Conservation (phyloP, 1,140 invertebrate genomes). For the Caenorhabditis latens region DNA sequence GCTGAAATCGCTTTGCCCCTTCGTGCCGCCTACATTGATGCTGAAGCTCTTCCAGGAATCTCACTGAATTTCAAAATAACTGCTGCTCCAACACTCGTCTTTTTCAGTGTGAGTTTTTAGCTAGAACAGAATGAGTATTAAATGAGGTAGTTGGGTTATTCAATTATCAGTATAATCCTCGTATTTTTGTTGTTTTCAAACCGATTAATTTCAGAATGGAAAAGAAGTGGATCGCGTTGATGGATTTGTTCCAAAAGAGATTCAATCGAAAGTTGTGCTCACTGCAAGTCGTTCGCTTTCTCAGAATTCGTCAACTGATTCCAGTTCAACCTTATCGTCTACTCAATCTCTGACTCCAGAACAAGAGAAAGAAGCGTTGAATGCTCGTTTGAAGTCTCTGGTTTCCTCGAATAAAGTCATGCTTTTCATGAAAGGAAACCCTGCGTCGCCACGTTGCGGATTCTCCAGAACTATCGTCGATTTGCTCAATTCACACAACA, state of each 20-base stretch:
- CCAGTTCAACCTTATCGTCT: not conserved
- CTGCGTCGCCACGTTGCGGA: constrained; percentile 87
- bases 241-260: constrained; percentile 63
- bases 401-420: constrained; percentile 82
- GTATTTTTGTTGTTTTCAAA: not conserved
- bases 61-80: constrained; percentile 66
- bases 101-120: constrained; percentile 70
- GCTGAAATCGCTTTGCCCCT: constrained; percentile 58
- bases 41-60: constrained; percentile 70
- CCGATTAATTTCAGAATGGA: constrained; percentile 67
- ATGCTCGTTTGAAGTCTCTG: not conserved
- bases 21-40: constrained; percentile 68
- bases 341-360: constrained; percentile 23
- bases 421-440: constrained; percentile 97
- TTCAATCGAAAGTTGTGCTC: constrained; percentile 52
- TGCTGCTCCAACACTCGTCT: constrained; percentile 73
- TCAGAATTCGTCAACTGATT: not conserved
- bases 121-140: too few relatives aligned
- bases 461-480: constrained; percentile 90
- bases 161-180: not conserved
- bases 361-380: constrained; percentile 37
- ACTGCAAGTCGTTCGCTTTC: constrained; percentile 2
- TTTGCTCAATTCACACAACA: constrained; percentile 85
- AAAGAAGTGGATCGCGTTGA: constrained; percentile 64
- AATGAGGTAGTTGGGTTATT: too few relatives aligned